Percentiles rank a stretch among this genome's conserved stretches.
Evolutionary conservation across 2,888 invertebrate species (phyloP).

Genomic region (Entomobrya multifasciata): DNA sequence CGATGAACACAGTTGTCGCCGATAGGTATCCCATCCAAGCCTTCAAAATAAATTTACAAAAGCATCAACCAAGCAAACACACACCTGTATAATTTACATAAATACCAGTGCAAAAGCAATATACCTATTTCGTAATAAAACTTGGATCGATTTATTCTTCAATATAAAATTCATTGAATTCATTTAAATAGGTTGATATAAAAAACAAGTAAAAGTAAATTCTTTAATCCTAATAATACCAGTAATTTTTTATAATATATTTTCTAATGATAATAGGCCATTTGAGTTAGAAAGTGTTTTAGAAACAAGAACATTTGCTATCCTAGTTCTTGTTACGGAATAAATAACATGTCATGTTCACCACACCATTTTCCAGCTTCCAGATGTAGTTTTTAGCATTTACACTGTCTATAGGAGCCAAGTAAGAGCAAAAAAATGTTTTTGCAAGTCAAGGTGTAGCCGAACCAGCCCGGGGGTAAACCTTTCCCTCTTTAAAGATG

Average conservation of each 20-base stretch:
- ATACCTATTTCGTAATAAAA: background rate
- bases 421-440: slow-evolving; percentile 1
- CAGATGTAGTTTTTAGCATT: slow-evolving; percentile 8
- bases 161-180: background rate
- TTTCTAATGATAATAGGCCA: too few relatives aligned
- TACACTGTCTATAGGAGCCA: too few relatives aligned
- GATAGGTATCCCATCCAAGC: too few relatives aligned
- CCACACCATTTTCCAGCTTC: slow-evolving; percentile 15
- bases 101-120: background rate
- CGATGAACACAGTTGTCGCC: too few relatives aligned
- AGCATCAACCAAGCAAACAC: too few relatives aligned
- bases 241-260: too few relatives aligned
- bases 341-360: background rate
- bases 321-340: background rate
- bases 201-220: too few relatives aligned
- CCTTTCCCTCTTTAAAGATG: slow-evolving; percentile 22
- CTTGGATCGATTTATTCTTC: too few relatives aligned
- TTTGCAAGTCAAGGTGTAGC: slow-evolving; percentile 27
- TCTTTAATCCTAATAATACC: too few relatives aligned
- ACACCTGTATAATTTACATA: slow-evolving; percentile 17
- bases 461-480: slow-evolving; percentile 29
- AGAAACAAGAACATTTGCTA: too few relatives aligned
- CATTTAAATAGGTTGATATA: background rate
- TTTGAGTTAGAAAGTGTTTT: too few relatives aligned
- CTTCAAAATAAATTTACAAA: too few relatives aligned